These are phyloP conservation scores for Apteryx owenii DNA, from an alignment of 2,113 vertebrate genomes.

Conservation along the genomic window DNA sequence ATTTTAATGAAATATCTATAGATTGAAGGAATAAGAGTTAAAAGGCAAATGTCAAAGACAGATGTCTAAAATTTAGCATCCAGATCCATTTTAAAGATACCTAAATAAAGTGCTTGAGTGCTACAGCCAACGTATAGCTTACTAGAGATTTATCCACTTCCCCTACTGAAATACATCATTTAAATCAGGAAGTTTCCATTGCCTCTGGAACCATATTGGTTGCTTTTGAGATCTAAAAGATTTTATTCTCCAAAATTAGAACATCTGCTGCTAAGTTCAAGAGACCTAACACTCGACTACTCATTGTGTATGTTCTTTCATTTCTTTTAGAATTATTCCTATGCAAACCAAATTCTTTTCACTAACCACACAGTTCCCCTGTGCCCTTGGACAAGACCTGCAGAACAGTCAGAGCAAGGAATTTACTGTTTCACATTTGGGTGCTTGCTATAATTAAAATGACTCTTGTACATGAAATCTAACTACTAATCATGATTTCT, in stretches of 20 bases:
- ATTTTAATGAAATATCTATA: background rate
- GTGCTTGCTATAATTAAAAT: constrained; percentile 19
- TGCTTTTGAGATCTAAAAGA: background rate
- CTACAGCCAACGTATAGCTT: background rate
- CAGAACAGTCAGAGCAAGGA: background rate
- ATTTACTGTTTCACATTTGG: background rate
- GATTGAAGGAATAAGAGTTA: background rate
- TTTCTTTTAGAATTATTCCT: background rate
- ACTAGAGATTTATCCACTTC: background rate
- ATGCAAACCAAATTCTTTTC: background rate
- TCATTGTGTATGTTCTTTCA: background rate
- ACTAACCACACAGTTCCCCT: background rate
- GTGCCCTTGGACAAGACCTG: background rate
- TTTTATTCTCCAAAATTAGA: constrained; percentile 7
- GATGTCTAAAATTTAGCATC: background rate
- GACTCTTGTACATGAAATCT: background rate
- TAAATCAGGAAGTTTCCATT: background rate
- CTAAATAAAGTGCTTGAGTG: background rate
- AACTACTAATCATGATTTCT: background rate
- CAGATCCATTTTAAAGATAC: background rate
- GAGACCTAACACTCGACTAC: background rate
- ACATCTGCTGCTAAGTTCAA: background rate
- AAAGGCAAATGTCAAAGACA: background rate
- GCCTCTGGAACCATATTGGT: background rate
- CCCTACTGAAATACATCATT: background rate